Evolutionary conservation across 2,113 vertebrate species (phyloP), one percentile per base, ranked within the genome.

Genomic region (Azemiops feae): DNA sequence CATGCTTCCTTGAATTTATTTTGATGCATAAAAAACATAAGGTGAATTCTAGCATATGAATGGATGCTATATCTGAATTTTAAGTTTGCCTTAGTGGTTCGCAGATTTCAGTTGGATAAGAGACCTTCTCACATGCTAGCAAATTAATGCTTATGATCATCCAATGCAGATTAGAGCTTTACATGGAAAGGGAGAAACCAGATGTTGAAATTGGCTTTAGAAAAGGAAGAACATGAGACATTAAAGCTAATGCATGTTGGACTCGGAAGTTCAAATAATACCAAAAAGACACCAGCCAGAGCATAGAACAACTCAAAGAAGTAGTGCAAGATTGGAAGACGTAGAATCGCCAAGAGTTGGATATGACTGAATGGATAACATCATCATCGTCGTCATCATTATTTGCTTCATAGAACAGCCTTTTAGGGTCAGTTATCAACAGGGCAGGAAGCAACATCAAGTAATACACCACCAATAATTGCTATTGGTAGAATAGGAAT

Each of bases 11-110:
- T 54, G 1, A 53, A 74, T 54, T 54, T 39, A 53, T 52, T 60
- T 14, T 14, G n/a, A 39, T 54, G 30, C n/a, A 20, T 88, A 54
- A 74, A 45, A 23, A 60, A 25, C 39, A 54, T 43, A 23, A 22
- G 23, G 50, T 92, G 58, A 25, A 92, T 94, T 94, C 94, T 94
- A 94, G 53, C 43, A 20, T 93, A 87, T 95, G 89, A 91, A 91
- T 94, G 93, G 95, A 5, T 92, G 27, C 11, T 69, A 3, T 34
- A 12, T 23, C 47, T 88, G 85, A 88, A 69, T 69, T 52, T 88
- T 69, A 27, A 27, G 22, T 16, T 34, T 74, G 27, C n/a, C 12
- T 8, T 39, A 58, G 18, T 30, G 4, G 7, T 30, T 30, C 5
- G 4, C 34, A 60, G 34, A 23, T 92, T 95, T 94, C 30, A 16